Conservation (phyloP, 2,797 vertebrate species). For the Acrossocheilus fasciatus region DNA sequence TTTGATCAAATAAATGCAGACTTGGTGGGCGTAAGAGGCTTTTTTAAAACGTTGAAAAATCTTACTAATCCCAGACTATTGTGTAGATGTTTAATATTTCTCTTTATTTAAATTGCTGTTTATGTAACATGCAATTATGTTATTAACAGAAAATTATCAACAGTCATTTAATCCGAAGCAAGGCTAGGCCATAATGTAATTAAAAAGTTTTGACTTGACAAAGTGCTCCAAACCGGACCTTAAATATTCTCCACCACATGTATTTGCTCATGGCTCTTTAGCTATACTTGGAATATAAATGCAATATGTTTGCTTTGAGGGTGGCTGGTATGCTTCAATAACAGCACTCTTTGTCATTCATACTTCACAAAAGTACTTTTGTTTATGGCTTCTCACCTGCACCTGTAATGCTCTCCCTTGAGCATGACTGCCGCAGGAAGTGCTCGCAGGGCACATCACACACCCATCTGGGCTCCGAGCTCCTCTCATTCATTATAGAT, state of each 20-base stretch:
- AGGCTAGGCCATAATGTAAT: not conserved
- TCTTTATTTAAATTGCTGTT: not conserved
- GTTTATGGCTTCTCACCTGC: not conserved
- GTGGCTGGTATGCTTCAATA: not conserved
- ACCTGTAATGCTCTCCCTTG: constrained; percentile 15
- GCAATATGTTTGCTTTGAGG: not conserved
- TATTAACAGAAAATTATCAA: not conserved
- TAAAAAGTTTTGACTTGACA: not conserved
- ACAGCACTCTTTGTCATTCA: not conserved
- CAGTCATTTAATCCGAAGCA: not conserved
- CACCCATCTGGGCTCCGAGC: constrained; percentile 23
- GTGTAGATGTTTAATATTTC: not conserved
- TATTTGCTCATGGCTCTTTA: not conserved
- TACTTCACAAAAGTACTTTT: not conserved
- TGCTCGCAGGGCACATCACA: not conserved
- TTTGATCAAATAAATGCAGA: not conserved
- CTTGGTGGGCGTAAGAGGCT: not conserved
- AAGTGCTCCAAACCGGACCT: not conserved
- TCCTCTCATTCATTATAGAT: constrained; percentile 55
- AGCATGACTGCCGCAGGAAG: not conserved
- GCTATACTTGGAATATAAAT: not conserved
- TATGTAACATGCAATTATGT: not conserved
- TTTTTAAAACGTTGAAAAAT: too few relatives aligned
- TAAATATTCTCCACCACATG: not conserved
- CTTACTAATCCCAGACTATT: not conserved